Percentiles rank a stretch among this genome's conserved stretches.
Evolutionary conservation across 2,888 invertebrate genomes (phyloP).

Genomic region (Eudasyphora cyanicolor): DNA sequence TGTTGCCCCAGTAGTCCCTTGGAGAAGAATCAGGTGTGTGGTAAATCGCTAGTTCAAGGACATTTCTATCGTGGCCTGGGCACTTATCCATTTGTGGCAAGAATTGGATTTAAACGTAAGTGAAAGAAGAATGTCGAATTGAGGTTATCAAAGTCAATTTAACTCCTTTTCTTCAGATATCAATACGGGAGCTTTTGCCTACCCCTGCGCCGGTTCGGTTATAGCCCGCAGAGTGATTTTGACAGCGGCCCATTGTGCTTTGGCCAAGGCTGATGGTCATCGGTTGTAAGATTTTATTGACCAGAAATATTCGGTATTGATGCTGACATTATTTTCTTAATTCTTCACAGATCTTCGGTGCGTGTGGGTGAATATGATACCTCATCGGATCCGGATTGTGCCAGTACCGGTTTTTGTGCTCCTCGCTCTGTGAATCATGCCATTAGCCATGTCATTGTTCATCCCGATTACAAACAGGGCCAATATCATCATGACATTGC

Average conservation of each 20-base stretch:
- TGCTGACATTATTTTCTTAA: not conserved
- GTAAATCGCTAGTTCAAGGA: slow-evolving; percentile 85
- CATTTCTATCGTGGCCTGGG: slow-evolving; percentile 85
- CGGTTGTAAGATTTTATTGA: slow-evolving; percentile 82
- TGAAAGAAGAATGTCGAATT: slow-evolving; percentile 48
- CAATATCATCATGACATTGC: slow-evolving; percentile 88
- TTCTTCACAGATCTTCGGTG: slow-evolving; percentile 83
- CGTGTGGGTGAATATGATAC: slow-evolving; percentile 88
- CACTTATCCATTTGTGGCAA: slow-evolving; percentile 88
- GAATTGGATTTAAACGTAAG: slow-evolving; percentile 89
- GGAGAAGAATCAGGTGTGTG: slow-evolving; percentile 82
- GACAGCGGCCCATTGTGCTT: slow-evolving; percentile 90
- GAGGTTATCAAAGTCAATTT: not conserved
- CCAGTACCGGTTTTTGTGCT: slow-evolving; percentile 86
- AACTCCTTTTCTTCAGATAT: slow-evolving; percentile 82
- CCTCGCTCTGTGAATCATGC: slow-evolving; percentile 86
- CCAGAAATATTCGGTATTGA: not conserved
- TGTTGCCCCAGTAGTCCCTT: slow-evolving; percentile 79
- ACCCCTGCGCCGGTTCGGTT: slow-evolving; percentile 89
- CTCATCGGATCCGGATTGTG: slow-evolving; percentile 88
- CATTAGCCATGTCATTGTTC: slow-evolving; percentile 88
- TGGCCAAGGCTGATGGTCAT: slow-evolving; percentile 88
- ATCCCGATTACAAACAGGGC: slow-evolving; percentile 87
- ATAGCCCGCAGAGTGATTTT: slow-evolving; percentile 84
- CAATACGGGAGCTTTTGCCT: slow-evolving; percentile 85